These are phyloP conservation scores for Hyperoplus immaculatus DNA, from an alignment of 2,797 vertebrate genomes.

Conservation along the genomic window DNA sequence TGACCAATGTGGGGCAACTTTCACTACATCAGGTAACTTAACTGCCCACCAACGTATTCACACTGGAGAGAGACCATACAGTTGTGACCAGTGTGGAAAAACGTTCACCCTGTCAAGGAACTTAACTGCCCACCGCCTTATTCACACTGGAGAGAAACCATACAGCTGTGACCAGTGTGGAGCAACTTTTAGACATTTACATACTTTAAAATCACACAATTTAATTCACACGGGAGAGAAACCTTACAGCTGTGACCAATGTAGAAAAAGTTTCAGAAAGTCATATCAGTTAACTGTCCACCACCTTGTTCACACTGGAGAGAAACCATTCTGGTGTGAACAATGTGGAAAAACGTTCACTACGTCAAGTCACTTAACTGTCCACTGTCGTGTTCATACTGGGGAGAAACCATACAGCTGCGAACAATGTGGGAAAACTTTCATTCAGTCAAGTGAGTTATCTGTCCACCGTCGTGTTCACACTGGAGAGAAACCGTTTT, in stretches of 20 bases:
- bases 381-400: neutral
- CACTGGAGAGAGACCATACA: neutral
- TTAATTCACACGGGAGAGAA: neutral
- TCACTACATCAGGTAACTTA: neutral
- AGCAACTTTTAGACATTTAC: neutral
- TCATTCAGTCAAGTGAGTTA: neutral
- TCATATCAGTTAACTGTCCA: neutral
- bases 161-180: neutral
- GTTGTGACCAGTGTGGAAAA: neutral
- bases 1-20: neutral
- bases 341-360: neutral
- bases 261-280: neutral
- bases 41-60: slow-evolving; percentile 2
- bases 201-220: neutral
- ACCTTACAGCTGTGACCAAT: neutral
- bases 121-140: neutral
- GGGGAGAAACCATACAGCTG: neutral
- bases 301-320: neutral
- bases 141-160: slow-evolving; percentile 17
- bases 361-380: neutral
- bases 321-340: neutral
- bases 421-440: neutral
- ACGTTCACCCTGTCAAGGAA: neutral
- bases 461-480: neutral
- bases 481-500: slow-evolving; percentile 2